These are phyloP conservation scores for Adineta ricciae DNA, from an alignment of 2,888 invertebrate species.

Conservation along the genomic window DNA sequence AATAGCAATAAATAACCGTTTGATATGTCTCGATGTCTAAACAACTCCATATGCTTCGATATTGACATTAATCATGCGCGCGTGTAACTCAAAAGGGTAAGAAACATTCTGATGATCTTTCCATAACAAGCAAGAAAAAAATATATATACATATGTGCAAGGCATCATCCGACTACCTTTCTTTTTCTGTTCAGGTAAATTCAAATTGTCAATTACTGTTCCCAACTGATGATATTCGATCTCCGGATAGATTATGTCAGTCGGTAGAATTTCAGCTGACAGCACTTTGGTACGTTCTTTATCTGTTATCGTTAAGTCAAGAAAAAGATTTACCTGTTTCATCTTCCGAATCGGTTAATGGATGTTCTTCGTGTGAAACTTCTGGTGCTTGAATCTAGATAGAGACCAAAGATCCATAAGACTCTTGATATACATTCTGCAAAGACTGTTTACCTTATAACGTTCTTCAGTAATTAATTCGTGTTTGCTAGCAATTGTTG, in stretches of 20 bases:
- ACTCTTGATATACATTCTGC: no score
- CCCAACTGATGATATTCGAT: background rate
- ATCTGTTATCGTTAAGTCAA: background rate
- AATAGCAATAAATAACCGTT: background rate
- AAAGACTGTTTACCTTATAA: conserved; percentile 77
- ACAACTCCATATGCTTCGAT: background rate
- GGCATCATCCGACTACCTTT: background rate
- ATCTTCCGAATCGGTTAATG: conserved; percentile 72
- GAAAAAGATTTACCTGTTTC: conserved; percentile 27
- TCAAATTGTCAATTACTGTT: background rate
- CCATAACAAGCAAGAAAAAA: background rate
- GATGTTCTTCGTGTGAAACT: conserved; percentile 75
- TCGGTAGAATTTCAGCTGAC: background rate
- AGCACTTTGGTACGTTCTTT: background rate
- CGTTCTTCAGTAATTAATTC: conserved; percentile 69
- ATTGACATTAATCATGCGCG: background rate
- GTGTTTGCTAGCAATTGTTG: conserved; percentile 57
- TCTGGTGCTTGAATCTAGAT: conserved; percentile 65
- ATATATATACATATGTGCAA: background rate
- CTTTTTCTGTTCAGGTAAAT: background rate
- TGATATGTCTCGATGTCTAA: no score
- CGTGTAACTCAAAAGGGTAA: background rate
- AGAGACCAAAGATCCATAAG: background rate
- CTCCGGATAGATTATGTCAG: background rate
- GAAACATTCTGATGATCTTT: background rate